Evolutionary conservation across 2,888 invertebrate genomes (phyloP).

Genomic region (Cosmia pyralina): DNA sequence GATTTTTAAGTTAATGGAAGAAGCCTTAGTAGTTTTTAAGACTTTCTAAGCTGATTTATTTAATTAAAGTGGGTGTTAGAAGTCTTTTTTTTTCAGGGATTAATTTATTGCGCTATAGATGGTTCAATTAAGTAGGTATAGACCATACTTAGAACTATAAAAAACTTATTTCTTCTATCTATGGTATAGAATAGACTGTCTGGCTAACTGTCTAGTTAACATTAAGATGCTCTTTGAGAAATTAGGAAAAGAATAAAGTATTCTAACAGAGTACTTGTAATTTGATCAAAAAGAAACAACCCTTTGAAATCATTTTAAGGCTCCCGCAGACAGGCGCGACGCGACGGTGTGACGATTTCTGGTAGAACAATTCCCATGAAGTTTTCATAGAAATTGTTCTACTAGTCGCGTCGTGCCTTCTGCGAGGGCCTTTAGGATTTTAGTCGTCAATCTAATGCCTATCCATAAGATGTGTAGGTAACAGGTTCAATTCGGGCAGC

Average conservation of each 20-base stretch:
- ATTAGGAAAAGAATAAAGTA: not conserved
- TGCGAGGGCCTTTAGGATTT: not conserved
- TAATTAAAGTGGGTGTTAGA: not conserved
- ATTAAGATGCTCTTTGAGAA: not conserved
- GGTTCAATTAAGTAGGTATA: not conserved
- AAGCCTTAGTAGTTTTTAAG: slow-evolving; percentile 23
- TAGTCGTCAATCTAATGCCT: not conserved
- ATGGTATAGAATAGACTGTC: not conserved
- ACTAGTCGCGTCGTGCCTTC: too few relatives aligned
- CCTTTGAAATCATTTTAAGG: not conserved
- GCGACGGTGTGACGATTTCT: too few relatives aligned
- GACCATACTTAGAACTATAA: too few relatives aligned
- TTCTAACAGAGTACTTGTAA: not conserved
- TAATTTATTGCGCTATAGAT: not conserved
- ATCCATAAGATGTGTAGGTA: not conserved
- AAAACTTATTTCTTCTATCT: too few relatives aligned
- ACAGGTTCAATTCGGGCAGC: not conserved
- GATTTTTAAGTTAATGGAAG: slow-evolving; percentile 13
- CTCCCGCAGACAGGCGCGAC: too few relatives aligned
- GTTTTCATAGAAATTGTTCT: too few relatives aligned
- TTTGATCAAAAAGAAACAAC: not conserved
- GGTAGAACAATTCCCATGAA: too few relatives aligned
- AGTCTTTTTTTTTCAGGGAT: not conserved
- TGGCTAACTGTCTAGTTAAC: not conserved
- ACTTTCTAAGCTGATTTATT: slow-evolving; percentile 32